phyloP scores from a whole-genome alignment of 1,140 invertebrate genomes.

The Sycophila sp. region DNA sequence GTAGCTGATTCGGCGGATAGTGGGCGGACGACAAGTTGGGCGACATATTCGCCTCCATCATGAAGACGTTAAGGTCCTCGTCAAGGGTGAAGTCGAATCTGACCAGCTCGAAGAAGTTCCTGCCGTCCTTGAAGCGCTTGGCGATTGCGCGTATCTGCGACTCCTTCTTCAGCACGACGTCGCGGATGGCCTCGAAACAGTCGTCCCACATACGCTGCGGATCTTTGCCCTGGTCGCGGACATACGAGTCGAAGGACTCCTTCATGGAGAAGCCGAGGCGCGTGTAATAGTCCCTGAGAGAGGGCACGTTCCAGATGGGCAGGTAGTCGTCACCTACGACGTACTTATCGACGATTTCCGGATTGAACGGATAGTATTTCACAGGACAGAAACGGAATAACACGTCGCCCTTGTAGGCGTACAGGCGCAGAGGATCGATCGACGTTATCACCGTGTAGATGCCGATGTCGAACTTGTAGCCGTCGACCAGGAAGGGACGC shows the following conservation, averaged over 20 bases:
- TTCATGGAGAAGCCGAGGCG: constrained; percentile 86
- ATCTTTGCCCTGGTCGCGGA: constrained; percentile 76
- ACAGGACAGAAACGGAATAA: constrained; percentile 91
- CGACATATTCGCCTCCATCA: constrained; percentile 98
- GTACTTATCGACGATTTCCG: constrained; percentile 85
- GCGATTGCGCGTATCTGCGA: constrained; percentile 70
- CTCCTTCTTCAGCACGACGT: constrained; percentile 82
- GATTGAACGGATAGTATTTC: constrained; percentile 94
- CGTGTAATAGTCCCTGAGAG: constrained; percentile 80
- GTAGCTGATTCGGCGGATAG: constrained; percentile 84
- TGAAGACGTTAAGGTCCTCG: constrained; percentile 84
- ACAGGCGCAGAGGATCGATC: constrained; percentile 88
- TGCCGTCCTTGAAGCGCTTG: constrained; percentile 56
- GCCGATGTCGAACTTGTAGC: constrained; percentile 96
- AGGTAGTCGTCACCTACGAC: constrained; percentile 95
- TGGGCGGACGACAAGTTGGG: constrained; percentile 95
- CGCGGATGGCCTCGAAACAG: constrained; percentile 80
- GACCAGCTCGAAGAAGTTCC: constrained; percentile 94
- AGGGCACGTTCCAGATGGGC: constrained; percentile 93
- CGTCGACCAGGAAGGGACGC: constrained; percentile 84
- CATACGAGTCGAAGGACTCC: constrained; percentile 85
- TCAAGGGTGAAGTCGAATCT: constrained; percentile 94
- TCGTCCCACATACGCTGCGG: constrained; percentile 82
- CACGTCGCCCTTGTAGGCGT: constrained; percentile 89
- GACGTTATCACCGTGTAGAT: constrained; percentile 94